Conservation (phyloP, 1,140 invertebrate genomes). For the Lucilia sericata region DNA sequence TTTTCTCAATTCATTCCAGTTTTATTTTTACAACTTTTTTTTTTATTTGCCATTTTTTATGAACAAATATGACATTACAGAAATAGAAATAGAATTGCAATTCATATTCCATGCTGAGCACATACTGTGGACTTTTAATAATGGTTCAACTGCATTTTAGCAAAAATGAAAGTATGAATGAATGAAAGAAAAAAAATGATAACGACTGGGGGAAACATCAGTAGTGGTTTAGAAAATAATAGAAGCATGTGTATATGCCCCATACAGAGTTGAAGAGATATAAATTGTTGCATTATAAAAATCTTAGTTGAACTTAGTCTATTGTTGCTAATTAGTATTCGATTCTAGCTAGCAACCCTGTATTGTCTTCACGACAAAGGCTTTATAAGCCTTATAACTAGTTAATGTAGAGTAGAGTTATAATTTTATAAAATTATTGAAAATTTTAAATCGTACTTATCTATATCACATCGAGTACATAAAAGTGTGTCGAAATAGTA, state of each 20-base stretch:
- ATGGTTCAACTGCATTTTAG: background rate
- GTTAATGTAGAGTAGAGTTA: too few species aligned
- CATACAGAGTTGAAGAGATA: background rate
- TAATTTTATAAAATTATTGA: too few species aligned
- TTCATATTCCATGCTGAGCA: slow-evolving; percentile 18
- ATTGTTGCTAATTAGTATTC: too few species aligned
- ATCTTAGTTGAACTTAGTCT: too few species aligned
- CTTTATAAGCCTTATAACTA: too few species aligned
- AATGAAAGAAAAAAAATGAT: background rate
- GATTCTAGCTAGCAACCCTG: too few species aligned
- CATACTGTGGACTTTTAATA: slow-evolving; percentile 24
- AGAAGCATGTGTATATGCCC: background rate
- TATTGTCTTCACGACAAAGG: too few species aligned
- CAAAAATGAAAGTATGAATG: background rate
- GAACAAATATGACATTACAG: background rate
- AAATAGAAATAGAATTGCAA: background rate
- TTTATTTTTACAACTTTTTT: background rate
- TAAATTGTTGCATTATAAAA: background rate
- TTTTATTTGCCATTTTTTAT: background rate
- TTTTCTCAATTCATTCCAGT: background rate
- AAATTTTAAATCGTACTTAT: too few species aligned
- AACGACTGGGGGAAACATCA: background rate
- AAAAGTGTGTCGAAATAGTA: too few species aligned
- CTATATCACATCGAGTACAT: too few species aligned
- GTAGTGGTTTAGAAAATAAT: background rate